Evolutionary conservation across 2,113 vertebrate genomes (phyloP), one percentile per base, ranked within the genome.

Genomic region (Capreolus pygargus): DNA sequence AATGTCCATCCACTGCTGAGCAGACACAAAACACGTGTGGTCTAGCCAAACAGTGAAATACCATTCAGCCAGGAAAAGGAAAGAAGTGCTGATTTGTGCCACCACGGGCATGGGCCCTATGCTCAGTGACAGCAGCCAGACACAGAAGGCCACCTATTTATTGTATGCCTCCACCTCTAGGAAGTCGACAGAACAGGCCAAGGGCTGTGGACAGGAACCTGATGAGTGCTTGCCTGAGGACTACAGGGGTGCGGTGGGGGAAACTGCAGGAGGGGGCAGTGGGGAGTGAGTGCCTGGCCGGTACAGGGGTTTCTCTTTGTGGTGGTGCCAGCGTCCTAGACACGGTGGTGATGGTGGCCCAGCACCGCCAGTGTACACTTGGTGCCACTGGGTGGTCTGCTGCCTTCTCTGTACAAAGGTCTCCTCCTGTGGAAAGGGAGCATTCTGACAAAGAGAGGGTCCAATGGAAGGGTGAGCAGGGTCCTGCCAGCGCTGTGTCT

Each of bases 31-130:
- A 27, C 15, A 54, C 10, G 16, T 60, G 23, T 50, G 14, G 43
- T n/a, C 55, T 15, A 28, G 4, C 43, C 55, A 50, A 0, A 21
- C 15, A 28, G 13, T 14, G 25, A 11, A 64, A 81, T 39, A 9
- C 5, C 39, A 33, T 52, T 43, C 27, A 30, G 76, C 57, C 78
- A 52, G 2, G 33, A 82, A 82, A 91, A 70, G 79, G 81, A 43
- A 83, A 27, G 74, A 27, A 13, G 43, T 60, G 55, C 55, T 50
- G 60, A 70, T 27, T 23, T 3, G 4, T 84, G 19, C 55, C 12
- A n/a, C 13, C 21, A 23, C 0, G 3, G 16, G 47, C 12, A 16
- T 25, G 28, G 43, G 45, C 50, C 2, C 15, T 17, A 25, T 1
- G 7, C 43, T 54, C 16, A 33, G 79, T 67, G 78, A 55, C 39